These are phyloP conservation scores for Pseudolycoriella hygida DNA, from an alignment of 2,888 invertebrate species.

Conservation along the genomic window DNA sequence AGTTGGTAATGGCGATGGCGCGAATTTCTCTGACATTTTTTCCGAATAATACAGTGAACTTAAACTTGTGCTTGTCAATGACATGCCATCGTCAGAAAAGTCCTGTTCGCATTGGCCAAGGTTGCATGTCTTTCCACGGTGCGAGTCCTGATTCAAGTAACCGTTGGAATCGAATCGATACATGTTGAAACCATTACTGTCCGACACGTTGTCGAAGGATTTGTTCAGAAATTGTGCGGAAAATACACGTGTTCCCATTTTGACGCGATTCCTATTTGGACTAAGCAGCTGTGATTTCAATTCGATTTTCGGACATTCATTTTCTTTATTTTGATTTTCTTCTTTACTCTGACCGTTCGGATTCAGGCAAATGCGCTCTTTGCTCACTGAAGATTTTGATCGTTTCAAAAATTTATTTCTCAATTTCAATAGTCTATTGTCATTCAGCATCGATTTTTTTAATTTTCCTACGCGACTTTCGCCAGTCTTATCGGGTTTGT, in stretches of 20 bases:
- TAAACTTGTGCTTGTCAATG: conserved; percentile 10
- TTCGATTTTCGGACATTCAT: conserved; percentile 35
- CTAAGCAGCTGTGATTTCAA: conserved; percentile 14
- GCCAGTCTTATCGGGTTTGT: conserved; percentile 7
- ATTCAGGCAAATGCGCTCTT: neutral
- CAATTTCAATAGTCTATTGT: conserved; percentile 12
- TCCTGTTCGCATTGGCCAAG: neutral
- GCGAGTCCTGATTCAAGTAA: neutral
- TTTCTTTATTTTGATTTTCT: conserved; percentile 48
- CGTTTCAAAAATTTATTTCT: conserved; percentile 13
- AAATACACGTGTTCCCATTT: conserved; percentile 57
- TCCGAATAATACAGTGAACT: conserved; percentile 9
- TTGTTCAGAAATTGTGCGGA: conserved; percentile 13
- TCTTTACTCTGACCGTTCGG: conserved; percentile 18
- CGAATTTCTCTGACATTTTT: conserved; percentile 5
- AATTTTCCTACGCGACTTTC: conserved; percentile 12
- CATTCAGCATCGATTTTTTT: conserved; percentile 15
- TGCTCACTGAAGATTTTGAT: conserved; percentile 12
- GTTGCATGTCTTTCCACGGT: neutral
- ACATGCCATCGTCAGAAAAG: conserved; percentile 7
- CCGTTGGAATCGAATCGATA: conserved; percentile 7
- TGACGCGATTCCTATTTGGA: conserved; percentile 45
- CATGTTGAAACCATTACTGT: conserved; percentile 9
- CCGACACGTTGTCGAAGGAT: conserved; percentile 13
- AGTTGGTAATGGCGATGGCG: conserved; percentile 4